Conservation (phyloP, 2,113 vertebrate genomes). For the Vidua macroura region DNA sequence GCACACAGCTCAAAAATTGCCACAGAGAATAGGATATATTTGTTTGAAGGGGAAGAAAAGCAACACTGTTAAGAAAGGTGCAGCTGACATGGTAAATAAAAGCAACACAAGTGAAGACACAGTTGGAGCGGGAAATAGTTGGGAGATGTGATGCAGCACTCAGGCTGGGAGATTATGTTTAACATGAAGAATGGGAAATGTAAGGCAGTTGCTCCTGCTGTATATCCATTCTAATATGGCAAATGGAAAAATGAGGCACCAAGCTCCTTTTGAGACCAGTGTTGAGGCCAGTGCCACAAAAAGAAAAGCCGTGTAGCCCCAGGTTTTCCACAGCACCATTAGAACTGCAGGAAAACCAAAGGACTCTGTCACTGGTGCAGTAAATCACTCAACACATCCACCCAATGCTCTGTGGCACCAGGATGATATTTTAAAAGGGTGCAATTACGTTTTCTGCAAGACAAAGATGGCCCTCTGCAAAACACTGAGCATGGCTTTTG, state of each 20-base stretch:
- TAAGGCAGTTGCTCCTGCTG: not conserved
- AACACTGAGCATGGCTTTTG: not conserved
- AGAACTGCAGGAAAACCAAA: not conserved
- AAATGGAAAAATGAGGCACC: not conserved
- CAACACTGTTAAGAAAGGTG: not conserved
- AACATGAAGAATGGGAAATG: not conserved
- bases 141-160: conserved; percentile 36
- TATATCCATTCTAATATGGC: not conserved
- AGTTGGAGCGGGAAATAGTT: conserved; percentile 5
- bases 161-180: conserved; percentile 9
- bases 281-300: not conserved
- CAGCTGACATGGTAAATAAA: conserved; percentile 14
- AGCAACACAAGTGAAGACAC: conserved; percentile 18
- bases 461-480: not conserved
- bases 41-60: conserved; percentile 51
- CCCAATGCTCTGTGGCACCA: not conserved
- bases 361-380: not conserved
- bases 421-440: conserved; percentile 10
- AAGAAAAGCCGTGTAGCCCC: not conserved
- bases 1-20: conserved; percentile 51
- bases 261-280: not conserved
- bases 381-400: not conserved
- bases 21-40: conserved; percentile 21
- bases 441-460: not conserved
- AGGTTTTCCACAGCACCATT: not conserved